Evolutionary conservation across 2,888 invertebrate species (phyloP).

Genomic region (Steinernema hermaphroditum): DNA sequence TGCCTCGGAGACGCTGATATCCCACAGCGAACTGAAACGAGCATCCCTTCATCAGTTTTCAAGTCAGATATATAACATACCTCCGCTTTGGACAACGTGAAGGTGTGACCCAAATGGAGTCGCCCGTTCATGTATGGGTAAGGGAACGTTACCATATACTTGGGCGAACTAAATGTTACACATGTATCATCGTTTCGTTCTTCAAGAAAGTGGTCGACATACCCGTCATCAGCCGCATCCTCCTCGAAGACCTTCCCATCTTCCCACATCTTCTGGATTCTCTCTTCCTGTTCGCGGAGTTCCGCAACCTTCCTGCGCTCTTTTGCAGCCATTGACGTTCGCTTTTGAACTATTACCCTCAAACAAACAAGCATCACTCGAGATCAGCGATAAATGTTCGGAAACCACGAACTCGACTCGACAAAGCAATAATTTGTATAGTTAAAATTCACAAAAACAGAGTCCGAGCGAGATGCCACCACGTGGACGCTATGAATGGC

Average conservation of each 20-base stretch:
- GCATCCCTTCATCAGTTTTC: constrained; percentile 26
- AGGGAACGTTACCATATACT: constrained; percentile 91
- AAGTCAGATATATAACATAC: constrained; percentile 69
- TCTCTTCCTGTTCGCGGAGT: constrained; percentile 83
- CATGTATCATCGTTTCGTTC: too few relatives aligned
- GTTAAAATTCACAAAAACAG: too few relatives aligned
- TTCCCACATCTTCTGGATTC: constrained; percentile 85
- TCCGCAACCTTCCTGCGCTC: constrained; percentile 95
- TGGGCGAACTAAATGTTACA: constrained; percentile 68
- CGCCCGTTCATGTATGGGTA: constrained; percentile 99
- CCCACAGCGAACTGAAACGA: constrained; percentile 80
- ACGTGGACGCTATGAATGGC: not conserved
- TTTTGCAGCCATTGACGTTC: constrained; percentile 73
- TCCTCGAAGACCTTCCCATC: constrained; percentile 79
- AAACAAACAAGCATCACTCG: too few relatives aligned
- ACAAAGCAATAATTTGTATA: too few relatives aligned
- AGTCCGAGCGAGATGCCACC: too few relatives aligned
- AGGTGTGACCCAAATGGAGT: constrained; percentile 94
- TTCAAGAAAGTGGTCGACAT: constrained; percentile 33
- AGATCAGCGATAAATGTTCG: too few relatives aligned
- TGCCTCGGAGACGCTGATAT: constrained; percentile 88
- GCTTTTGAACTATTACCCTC: too few relatives aligned
- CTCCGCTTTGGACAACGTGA: constrained; percentile 94
- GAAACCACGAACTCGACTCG: too few relatives aligned
- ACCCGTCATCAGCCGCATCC: constrained; percentile 75